These are phyloP conservation scores for Pristis pectinata DNA, from an alignment of 2,797 vertebrate species.

Conservation along the genomic window DNA sequence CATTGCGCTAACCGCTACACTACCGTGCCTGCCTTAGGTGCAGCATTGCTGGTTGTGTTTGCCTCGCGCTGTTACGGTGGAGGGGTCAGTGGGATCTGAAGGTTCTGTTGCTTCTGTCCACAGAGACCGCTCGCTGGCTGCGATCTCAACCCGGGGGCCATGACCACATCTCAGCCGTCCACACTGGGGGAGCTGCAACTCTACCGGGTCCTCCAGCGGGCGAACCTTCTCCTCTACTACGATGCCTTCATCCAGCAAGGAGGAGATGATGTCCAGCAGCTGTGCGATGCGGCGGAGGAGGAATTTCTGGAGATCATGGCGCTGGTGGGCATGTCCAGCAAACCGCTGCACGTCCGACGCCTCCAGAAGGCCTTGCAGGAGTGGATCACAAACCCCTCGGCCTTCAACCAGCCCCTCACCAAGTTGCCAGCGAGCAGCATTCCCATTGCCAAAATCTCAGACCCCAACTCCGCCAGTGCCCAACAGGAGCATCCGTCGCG, in stretches of 20 bases:
- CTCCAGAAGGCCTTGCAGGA: conserved; percentile 92
- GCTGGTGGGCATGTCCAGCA: conserved; percentile 96
- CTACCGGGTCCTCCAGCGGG: conserved; percentile 91
- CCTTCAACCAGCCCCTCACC: conserved; percentile 93
- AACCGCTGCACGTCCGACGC: conserved; percentile 87
- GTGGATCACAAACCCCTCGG: conserved; percentile 93
- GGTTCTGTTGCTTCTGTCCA: neutral
- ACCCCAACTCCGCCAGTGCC: conserved; percentile 50
- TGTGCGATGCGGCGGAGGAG: conserved; percentile 94
- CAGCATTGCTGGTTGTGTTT: too few relatives aligned
- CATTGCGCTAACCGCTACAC: too few relatives aligned
- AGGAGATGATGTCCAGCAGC: conserved; percentile 96
- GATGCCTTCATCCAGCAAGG: conserved; percentile 98
- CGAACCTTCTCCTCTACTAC: conserved; percentile 92
- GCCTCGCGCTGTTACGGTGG: too few relatives aligned
- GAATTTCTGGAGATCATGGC: conserved; percentile 99
- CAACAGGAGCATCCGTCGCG: conserved; percentile 54
- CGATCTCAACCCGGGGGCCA: conserved; percentile 43
- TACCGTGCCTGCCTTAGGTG: too few relatives aligned
- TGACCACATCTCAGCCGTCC: conserved; percentile 88
- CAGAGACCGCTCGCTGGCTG: too few relatives aligned
- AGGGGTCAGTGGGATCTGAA: neutral
- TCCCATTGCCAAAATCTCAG: conserved; percentile 89
- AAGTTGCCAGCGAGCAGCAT: conserved; percentile 95
- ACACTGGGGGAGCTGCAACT: conserved; percentile 96